Base-by-base conservation (phyloP, 2,888 invertebrate genomes). In the Folsomia candida region DNA sequence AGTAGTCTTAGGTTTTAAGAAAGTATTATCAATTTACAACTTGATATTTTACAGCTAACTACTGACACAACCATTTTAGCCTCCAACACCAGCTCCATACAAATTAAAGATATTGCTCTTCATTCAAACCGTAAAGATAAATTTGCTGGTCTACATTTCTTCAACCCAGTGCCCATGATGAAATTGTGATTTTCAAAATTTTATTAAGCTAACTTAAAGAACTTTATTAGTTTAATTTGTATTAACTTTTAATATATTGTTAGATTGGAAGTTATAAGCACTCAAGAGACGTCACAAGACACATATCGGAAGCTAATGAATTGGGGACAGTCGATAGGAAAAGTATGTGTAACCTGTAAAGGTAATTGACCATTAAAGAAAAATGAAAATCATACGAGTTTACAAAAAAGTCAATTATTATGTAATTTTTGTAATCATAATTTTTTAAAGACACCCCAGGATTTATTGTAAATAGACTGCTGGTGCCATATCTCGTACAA, bases 141-240 rank as follows among this genome's bases (percentile, higher is more conserved):
- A 65, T 87, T 87, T 82, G 87, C 85, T 26, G 87, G 87, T 4
- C 82, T 88, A 1, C 87, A 88, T 81, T 87, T 88, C 81, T 87
- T 88, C 81, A 87, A 87, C 80, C 87, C 87, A 26, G 87, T 85
- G 11, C 86, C 87, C 6, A 81, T 87, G 73, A 88, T 88, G 87
- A 86, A 86, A 80, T 81, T 87, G 2, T n/a, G n/a, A n/a, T n/a
- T n/a, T n/a, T n/a, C n/a, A n/a, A n/a, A n/a, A n/a, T n/a, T n/a
- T n/a, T n/a, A n/a, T n/a, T n/a, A n/a, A n/a, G n/a, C n/a, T n/a
- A n/a, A n/a, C n/a, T n/a, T n/a, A n/a, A n/a, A n/a, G n/a, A n/a
- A n/a, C n/a, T n/a, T n/a, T n/a, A n/a, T n/a, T n/a, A n/a, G n/a
- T n/a, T n/a, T n/a, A n/a, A n/a, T n/a, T n/a, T n/a, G n/a, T n/a